Evolutionary conservation across 2,888 invertebrate species (phyloP).

Genomic region (Vannuccia rotundouncinata): DNA sequence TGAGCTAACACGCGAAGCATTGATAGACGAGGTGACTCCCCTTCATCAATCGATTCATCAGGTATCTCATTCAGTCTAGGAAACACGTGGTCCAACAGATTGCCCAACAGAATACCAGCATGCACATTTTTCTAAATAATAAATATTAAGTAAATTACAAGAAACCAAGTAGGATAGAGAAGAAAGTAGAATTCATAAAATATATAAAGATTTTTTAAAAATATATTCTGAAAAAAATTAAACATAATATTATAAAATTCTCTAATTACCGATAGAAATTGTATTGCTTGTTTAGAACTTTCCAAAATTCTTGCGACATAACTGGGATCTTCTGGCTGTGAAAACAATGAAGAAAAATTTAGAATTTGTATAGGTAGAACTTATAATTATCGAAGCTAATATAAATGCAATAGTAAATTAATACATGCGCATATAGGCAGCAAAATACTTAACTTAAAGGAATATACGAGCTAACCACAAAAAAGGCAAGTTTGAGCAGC

Average conservation of each 20-base stretch:
- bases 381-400: too few species aligned
- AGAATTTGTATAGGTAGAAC: background rate
- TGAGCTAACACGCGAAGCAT: background rate
- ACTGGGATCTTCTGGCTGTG: slow-evolving; percentile 56
- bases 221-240: too few species aligned
- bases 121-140: slow-evolving; percentile 70
- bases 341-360: slow-evolving; percentile 40
- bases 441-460: too few species aligned
- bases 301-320: slow-evolving; percentile 69
- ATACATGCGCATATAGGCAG: too few species aligned
- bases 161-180: background rate
- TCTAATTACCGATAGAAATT: slow-evolving; percentile 82
- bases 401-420: too few species aligned
- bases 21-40: background rate
- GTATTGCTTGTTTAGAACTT: slow-evolving; percentile 75
- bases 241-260: too few species aligned
- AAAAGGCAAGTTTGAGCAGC: too few species aligned
- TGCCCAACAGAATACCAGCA: slow-evolving; percentile 74
- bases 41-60: background rate
- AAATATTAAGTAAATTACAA: slow-evolving; percentile 41
- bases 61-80: background rate
- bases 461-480: too few species aligned
- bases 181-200: slow-evolving; percentile 33
- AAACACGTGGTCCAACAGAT: slow-evolving; percentile 75
- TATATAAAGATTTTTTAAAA: too few species aligned